These are phyloP conservation scores for Drosophila prosaltans DNA, from an alignment of 1,140 invertebrate species.

Conservation along the genomic window DNA sequence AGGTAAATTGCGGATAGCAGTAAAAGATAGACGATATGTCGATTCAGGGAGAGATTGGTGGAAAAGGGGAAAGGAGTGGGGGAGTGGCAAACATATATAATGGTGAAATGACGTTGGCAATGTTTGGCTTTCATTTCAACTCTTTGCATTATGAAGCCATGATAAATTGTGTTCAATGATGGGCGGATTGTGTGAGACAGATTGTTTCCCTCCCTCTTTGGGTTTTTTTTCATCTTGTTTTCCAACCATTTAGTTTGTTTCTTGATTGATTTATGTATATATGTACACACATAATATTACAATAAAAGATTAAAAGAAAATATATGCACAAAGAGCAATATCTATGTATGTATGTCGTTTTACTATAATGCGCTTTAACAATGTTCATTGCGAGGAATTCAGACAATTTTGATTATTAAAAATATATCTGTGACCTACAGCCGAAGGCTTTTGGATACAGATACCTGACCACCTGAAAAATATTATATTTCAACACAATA, in stretches of 20 bases:
- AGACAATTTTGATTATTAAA: background rate
- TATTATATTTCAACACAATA: background rate
- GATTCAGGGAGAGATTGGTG: background rate
- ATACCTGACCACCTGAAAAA: background rate
- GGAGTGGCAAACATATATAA: slow-evolving; percentile 25
- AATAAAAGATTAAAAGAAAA: slow-evolving; percentile 1
- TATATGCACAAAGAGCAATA: background rate
- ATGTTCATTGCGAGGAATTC: background rate
- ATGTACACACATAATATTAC: background rate
- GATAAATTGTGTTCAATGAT: slow-evolving; percentile 46
- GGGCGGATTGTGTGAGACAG: slow-evolving; percentile 17
- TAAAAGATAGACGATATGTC: slow-evolving; percentile 4
- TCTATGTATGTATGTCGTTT: background rate
- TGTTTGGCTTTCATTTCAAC: slow-evolving; percentile 52
- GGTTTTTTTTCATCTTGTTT: background rate
- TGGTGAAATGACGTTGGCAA: slow-evolving; percentile 54
- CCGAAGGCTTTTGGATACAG: background rate
- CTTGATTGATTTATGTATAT: slow-evolving; percentile 4
- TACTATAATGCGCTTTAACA: background rate
- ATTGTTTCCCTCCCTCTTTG: background rate
- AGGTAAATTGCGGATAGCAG: slow-evolving; percentile 36
- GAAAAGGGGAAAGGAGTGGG: background rate
- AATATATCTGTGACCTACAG: slow-evolving; percentile 6
- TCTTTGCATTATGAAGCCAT: slow-evolving; percentile 34
- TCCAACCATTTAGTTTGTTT: background rate